Percentiles rank a stretch among this genome's conserved stretches.
Evolutionary conservation across 2,797 vertebrate genomes (phyloP).

Genomic region (Neopelma chrysocephalum): DNA sequence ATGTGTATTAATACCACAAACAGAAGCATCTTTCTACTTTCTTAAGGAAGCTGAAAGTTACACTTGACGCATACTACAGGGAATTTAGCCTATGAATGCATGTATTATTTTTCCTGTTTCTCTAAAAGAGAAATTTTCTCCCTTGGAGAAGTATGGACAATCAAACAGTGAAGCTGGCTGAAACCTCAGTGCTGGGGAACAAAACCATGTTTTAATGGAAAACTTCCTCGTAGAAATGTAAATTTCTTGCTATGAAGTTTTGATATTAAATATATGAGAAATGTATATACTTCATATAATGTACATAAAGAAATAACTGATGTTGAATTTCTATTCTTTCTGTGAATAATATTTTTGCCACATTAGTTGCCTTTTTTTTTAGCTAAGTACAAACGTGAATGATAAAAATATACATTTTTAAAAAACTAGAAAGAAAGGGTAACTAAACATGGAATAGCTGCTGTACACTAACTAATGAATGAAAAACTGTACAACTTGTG

Average conservation of each 20-base stretch:
- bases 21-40: background rate
- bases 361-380: background rate
- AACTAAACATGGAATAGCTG: background rate
- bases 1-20: conserved; percentile 6
- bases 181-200: background rate
- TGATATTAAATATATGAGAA: background rate
- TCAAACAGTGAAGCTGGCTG: background rate
- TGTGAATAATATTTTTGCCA: background rate
- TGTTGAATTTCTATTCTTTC: background rate
- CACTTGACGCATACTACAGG: background rate
- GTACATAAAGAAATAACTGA: background rate
- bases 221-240: background rate
- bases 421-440: background rate
- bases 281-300: background rate
- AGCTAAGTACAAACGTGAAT: background rate
- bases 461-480: background rate
- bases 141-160: background rate
- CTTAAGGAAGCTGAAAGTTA: background rate
- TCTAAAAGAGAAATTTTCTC: background rate
- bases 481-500: background rate
- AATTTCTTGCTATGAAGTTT: background rate
- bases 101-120: background rate
- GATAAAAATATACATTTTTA: background rate
- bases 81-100: background rate
- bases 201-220: background rate